A percentile compares a stretch with the other conserved stretches of the same genome.
Conservation (phyloP, 2,113 vertebrate species). For the Crotalus horridus region DNA sequence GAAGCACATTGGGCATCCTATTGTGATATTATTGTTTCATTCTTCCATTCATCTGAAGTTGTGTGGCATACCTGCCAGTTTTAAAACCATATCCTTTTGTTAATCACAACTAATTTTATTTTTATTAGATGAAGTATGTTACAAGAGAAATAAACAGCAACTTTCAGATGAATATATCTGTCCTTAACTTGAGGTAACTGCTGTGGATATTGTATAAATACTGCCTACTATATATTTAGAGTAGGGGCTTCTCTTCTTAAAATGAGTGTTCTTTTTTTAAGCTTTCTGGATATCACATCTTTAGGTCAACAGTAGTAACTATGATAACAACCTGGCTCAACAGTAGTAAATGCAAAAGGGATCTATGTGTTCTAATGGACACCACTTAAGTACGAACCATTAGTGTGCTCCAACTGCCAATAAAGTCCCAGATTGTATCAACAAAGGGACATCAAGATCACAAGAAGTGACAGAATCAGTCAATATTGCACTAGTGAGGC, state of each 20-base stretch:
- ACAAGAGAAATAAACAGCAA: slow-evolving; percentile 51
- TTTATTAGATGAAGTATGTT: slow-evolving; percentile 47
- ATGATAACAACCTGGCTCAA: neutral
- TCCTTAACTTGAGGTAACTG: neutral
- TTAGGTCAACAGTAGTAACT: neutral
- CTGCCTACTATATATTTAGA: neutral
- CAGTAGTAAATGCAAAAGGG: neutral
- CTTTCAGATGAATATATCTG: neutral
- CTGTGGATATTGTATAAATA: neutral
- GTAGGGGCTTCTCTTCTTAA: neutral
- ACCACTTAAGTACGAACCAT: neutral
- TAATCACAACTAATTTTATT: slow-evolving; percentile 21
- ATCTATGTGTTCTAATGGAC: neutral
- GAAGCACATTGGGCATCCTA: slow-evolving; percentile 25
- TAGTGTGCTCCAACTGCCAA: neutral
- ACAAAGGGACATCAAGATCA: neutral
- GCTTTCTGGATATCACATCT: neutral
- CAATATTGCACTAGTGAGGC: too few relatives aligned
- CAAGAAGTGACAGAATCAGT: neutral
- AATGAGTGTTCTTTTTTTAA: neutral
- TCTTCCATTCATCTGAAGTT: slow-evolving; percentile 3
- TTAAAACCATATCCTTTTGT: slow-evolving; percentile 17
- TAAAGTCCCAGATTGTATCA: neutral
- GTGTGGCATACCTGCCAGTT: slow-evolving; percentile 22
- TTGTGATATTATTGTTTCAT: slow-evolving; percentile 29